A percentile compares a stretch with the other conserved stretches of the same genome.
phyloP scores from a whole-genome alignment of 2,797 vertebrate genomes.

The Chlorospingus semifuscus region DNA sequence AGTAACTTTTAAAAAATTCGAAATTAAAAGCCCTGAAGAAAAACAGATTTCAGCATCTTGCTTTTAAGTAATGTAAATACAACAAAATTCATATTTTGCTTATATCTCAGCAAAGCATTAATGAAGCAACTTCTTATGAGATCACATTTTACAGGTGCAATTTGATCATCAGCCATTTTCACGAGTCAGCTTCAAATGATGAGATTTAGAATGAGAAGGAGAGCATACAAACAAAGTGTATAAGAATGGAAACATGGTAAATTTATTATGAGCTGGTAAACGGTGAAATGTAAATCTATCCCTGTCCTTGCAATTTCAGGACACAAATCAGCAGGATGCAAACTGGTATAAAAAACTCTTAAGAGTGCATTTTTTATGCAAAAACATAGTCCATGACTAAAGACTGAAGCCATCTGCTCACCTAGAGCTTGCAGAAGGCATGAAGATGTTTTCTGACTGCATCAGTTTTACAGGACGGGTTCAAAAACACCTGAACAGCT shows the following conservation, averaged over 20 bases:
- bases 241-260: not conserved
- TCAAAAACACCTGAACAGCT: not conserved
- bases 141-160: not conserved
- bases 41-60: not conserved
- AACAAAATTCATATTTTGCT: not conserved
- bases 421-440: not conserved
- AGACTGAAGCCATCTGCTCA: not conserved
- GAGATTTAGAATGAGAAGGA: not conserved
- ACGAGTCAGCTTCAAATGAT: not conserved
- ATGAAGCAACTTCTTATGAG: not conserved
- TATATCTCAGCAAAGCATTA: not conserved
- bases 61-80: not conserved
- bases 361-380: not conserved
- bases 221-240: not conserved
- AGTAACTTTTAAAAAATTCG: not conserved
- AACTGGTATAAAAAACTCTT: not conserved
- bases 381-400: not conserved
- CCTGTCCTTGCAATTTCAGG: not conserved
- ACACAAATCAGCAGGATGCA: not conserved
- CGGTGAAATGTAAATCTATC: not conserved
- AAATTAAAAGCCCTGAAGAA: not conserved
- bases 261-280: constrained; percentile 21
- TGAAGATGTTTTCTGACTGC: not conserved
- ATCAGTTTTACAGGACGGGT: not conserved
- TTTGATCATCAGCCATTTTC: not conserved